Conservation (phyloP, 1,140 invertebrate species). For the Drosophila seguyi region DNA sequence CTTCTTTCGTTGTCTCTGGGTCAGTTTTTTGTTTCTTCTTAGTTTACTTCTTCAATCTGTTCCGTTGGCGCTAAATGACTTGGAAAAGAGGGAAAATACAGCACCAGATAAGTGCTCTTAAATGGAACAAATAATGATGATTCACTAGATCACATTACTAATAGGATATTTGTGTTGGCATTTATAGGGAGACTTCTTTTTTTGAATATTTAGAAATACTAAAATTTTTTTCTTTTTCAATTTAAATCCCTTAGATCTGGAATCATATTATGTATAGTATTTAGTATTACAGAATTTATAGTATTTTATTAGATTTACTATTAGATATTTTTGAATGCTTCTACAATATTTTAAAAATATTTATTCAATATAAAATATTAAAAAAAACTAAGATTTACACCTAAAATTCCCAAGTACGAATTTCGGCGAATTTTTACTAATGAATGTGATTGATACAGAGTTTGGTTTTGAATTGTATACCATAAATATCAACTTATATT, state of each 20-base stretch:
- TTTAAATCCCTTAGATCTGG: too few relatives aligned
- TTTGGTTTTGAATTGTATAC: too few relatives aligned
- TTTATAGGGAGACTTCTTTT: neutral
- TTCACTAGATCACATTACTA: conserved; percentile 29
- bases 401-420: too few relatives aligned
- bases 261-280: too few relatives aligned
- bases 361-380: too few relatives aligned
- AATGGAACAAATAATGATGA: conserved; percentile 37
- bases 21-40: conserved; percentile 34
- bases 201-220: neutral
- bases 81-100: conserved; percentile 5
- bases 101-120: conserved; percentile 6
- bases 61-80: conserved; percentile 52
- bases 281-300: too few relatives aligned
- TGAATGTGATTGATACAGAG: too few relatives aligned
- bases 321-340: neutral
- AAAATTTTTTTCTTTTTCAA: too few relatives aligned
- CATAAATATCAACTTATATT: too few relatives aligned
- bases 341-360: too few relatives aligned
- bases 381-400: too few relatives aligned
- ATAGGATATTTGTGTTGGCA: conserved; percentile 6
- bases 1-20: conserved; percentile 38
- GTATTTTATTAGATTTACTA: neutral
- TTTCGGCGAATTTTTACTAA: too few relatives aligned
- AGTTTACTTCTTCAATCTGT: conserved; percentile 18